Base-by-base conservation (phyloP, 2,113 vertebrate species). In the Chroicocephalus ridibundus region DNA sequence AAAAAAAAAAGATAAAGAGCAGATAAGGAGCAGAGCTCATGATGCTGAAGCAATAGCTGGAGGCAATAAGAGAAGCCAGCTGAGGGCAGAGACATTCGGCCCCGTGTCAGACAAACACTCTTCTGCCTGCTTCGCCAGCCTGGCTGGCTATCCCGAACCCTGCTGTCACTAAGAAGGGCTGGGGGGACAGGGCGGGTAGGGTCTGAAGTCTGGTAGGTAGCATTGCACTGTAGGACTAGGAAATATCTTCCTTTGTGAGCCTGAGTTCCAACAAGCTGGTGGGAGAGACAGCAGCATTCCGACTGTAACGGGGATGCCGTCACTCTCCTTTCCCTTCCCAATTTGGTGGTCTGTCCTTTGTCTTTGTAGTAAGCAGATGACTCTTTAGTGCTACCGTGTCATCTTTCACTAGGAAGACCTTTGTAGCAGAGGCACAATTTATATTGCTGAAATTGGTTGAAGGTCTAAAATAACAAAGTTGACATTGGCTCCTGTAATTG, bases 201-300 rank as follows among this genome's bases (percentile, higher is more conserved):
- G 19, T 49, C 54, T 78, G 40, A 21, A 6, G 38, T 72, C 20
- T 65, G 36, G 14, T 20, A 15, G 61, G 61, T 54, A 38, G 61
- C 32, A 5, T 11, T 64, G 26, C 20, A 9, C 68, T 40, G 0
- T 0, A 34, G 72, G 62, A 36, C 25, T 46, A 46, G 71, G n/a
- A 54, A 62, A 4, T 26, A 12, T 61, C 7, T 70, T 36, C 60
- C 13, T 62, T 70, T 57, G 22, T 34, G 57, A 72, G 42, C 21
- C 75, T 0, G 8, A 36, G 31, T 29, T 32, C 51, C 78, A 52
- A 0, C 13, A 38, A 70, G 46, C 24, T 87, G 26, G 20, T 64
- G 61, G 58, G 55, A 82, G 40, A 61, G 14, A 40, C 21, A 58
- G 38, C 64, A 81, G 69, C 19, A 4, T 3, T 64, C 51, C 1